Evolutionary conservation across 2,797 vertebrate genomes (phyloP), one percentile per base, ranked within the genome.

Genomic region (Poliocrania exsul): DNA sequence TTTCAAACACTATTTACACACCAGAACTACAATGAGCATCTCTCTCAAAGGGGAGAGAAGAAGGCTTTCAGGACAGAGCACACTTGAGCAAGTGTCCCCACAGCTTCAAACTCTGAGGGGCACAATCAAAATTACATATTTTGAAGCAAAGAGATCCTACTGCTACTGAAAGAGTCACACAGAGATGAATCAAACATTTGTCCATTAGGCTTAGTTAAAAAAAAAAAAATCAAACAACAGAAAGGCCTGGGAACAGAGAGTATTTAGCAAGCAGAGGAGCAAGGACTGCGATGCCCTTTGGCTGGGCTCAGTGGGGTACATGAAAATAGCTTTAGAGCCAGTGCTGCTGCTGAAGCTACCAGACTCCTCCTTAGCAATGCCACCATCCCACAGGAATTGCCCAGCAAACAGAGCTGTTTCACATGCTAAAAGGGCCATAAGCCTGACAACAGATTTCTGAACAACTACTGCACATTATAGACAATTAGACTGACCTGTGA

Each of bases 1-100:
- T 57, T 90, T 66, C 53, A 13, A 86, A 88, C 44, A 61, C 28
- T 87, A 90, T 95, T 94, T 91, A 96, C 79, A 86, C 56, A 33
- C n/a, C 11, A 35, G 88, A 91, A 80, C 74, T 60, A 87, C 38
- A 28, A 29, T 8, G 3, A 35, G 70, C 81, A 69, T 78, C 69
- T 82, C 74, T 86, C 82, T 33, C 56, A n/a, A 40, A 51, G n/a
- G 50, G 77, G 69, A 92, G 57, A 80, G 46, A 19, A 54, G 71
- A 15, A 1, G 13, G 85, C 56, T 87, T 60, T 44, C 5, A 0
- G 74, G 69, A 65, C 66, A 89, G 74, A 74, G 56, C 6, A 71
- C 40, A 6, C 85, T 80, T 40, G 26, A 90, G 60, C 72, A 54
- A 86, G 46, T 66, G 54, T 9, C 92, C 72, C 91, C 61, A 61